Evolutionary conservation across 2,888 invertebrate species (phyloP).

Genomic region (Ecliptopera silaceata): DNA sequence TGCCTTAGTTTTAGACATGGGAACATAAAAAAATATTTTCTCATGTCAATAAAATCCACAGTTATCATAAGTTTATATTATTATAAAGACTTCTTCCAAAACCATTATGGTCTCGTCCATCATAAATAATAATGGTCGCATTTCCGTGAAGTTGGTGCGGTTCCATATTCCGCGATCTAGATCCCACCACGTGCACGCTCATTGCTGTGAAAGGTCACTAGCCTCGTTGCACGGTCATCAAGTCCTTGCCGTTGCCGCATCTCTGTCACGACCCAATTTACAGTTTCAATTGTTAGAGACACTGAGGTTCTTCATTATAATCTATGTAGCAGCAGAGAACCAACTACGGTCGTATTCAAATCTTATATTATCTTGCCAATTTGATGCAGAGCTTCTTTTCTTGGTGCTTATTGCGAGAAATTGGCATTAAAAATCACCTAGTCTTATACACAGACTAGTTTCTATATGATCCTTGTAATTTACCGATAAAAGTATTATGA

Average conservation of each 20-base stretch:
- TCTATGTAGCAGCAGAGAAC: constrained; percentile 46
- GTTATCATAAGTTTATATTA: too few species aligned
- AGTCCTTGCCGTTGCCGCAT: constrained; percentile 60
- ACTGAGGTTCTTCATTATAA: constrained; percentile 43
- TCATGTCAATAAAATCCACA: too few species aligned
- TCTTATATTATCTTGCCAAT: constrained; percentile 48
- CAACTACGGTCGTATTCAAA: constrained; percentile 57
- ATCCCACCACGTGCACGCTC: constrained; percentile 58
- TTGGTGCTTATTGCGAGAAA: too few species aligned
- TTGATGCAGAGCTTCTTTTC: too few species aligned
- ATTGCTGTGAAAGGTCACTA: constrained; percentile 69
- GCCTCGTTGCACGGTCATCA: constrained; percentile 68
- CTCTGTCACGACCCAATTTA: constrained; percentile 75
- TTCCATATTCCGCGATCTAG: constrained; percentile 47
- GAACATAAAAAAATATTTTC: too few species aligned
- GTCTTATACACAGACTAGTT: too few species aligned
- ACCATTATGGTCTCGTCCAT: not conserved
- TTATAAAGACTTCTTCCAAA: not conserved
- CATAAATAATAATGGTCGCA: constrained; percentile 11
- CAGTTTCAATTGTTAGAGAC: constrained; percentile 65
- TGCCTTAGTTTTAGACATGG: too few species aligned
- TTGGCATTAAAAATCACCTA: too few species aligned
- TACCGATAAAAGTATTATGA: too few species aligned
- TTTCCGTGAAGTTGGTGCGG: constrained; percentile 9
- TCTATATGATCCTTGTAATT: too few species aligned